Percentiles rank a stretch among this genome's conserved stretches.
phyloP scores from a whole-genome alignment of 2,888 invertebrate species.

The Ichneumoninae sp. region DNA sequence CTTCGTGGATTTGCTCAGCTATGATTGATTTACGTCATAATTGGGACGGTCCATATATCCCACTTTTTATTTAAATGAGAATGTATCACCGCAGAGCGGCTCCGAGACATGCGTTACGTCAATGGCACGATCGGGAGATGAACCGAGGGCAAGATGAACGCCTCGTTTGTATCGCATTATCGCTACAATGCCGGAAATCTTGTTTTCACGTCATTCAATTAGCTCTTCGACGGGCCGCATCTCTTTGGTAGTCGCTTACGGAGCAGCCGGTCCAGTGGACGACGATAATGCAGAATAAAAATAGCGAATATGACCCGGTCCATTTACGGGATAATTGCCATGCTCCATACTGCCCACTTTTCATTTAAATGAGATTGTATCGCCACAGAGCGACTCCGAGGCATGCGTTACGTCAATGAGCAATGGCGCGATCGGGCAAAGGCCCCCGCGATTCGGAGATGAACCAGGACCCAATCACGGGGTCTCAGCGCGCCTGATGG shows the following conservation, averaged over 20 bases:
- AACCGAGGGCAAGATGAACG: neutral
- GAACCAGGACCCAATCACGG: neutral
- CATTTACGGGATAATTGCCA: neutral
- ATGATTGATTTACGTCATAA: no score
- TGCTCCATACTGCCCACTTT: neutral
- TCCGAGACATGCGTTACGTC: neutral
- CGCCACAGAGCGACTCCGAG: neutral
- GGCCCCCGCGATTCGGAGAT: neutral
- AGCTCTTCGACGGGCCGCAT: no score
- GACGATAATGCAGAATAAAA: no score
- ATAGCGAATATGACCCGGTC: no score
- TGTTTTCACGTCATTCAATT: no score
- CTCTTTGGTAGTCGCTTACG: no score
- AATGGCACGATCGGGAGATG: neutral
- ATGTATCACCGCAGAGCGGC: neutral
- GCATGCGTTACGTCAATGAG: neutral
- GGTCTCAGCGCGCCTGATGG: conserved; percentile 47
- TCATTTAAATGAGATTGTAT: neutral
- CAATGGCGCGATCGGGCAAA: neutral
- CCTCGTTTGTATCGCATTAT: no score
- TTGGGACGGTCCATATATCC: no score
- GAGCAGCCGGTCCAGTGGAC: no score
- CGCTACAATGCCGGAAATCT: no score
- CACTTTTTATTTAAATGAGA: neutral
- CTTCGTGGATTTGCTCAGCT: no score